These are phyloP conservation scores for Hypena proboscidalis DNA, from an alignment of 2,888 invertebrate genomes.

Conservation along the genomic window DNA sequence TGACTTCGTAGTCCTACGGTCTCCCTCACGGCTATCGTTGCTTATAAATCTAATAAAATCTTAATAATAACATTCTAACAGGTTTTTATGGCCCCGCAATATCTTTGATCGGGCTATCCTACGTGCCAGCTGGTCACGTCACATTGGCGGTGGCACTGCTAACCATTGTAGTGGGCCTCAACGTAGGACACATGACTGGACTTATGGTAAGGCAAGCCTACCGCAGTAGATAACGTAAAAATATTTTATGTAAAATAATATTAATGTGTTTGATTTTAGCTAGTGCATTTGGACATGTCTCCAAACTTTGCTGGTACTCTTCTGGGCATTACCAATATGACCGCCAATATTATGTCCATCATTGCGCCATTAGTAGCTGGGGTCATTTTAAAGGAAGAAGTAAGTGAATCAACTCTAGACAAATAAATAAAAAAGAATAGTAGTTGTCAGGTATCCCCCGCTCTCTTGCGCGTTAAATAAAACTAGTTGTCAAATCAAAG, in stretches of 20 bases:
- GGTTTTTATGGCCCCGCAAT: slow-evolving; percentile 88
- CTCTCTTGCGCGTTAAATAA: too few relatives aligned
- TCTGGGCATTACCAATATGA: slow-evolving; percentile 92
- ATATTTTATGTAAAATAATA: not conserved
- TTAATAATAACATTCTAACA: slow-evolving; percentile 34
- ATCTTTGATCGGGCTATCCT: slow-evolving; percentile 86
- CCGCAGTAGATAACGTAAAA: too few relatives aligned
- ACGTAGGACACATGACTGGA: slow-evolving; percentile 89
- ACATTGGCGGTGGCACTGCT: slow-evolving; percentile 86
- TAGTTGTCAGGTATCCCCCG: too few relatives aligned
- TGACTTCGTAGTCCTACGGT: too few relatives aligned
- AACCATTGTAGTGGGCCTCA: slow-evolving; percentile 88
- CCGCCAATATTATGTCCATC: slow-evolving; percentile 90
- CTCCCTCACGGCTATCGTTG: too few relatives aligned
- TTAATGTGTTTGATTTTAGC: slow-evolving; percentile 36
- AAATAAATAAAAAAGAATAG: too few relatives aligned
- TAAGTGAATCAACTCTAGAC: slow-evolving; percentile 8
- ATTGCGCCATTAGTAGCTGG: slow-evolving; percentile 91
- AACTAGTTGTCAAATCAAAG: too few relatives aligned
- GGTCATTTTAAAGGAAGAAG: slow-evolving; percentile 85
- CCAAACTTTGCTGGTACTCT: slow-evolving; percentile 92
- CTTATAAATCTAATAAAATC: not conserved
- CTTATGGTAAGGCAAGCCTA: slow-evolving; percentile 86
- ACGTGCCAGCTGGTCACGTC: slow-evolving; percentile 73
- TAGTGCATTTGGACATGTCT: slow-evolving; percentile 94